These are phyloP conservation scores for Aphodius granarius DNA, from an alignment of 2,888 invertebrate species.

Conservation along the genomic window DNA sequence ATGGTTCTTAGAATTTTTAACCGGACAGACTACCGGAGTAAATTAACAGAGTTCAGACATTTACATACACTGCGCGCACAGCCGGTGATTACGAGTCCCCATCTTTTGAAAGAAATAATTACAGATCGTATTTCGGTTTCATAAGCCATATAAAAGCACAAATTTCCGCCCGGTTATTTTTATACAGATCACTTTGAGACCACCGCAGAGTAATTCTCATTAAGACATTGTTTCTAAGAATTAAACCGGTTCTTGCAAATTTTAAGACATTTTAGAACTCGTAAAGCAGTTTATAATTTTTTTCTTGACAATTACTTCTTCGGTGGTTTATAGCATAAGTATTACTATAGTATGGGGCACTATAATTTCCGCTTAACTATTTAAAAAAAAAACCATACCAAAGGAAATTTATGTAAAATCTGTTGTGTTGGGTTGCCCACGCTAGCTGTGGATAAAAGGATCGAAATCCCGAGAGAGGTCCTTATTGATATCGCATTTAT, in stretches of 20 bases:
- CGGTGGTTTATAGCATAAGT: too few relatives aligned
- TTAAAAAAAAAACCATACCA: too few relatives aligned
- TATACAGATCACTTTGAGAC: neutral
- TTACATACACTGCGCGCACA: neutral
- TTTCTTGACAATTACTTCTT: too few relatives aligned
- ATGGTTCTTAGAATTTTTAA: neutral
- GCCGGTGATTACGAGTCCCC: neutral
- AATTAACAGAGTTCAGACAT: neutral
- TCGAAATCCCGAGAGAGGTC: conserved; percentile 46
- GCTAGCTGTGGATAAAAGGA: neutral
- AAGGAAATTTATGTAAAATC: neutral
- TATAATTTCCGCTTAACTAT: too few relatives aligned
- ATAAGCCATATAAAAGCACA: neutral
- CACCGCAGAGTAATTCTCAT: neutral
- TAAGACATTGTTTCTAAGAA: neutral
- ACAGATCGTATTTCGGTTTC: neutral
- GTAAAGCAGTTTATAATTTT: too few relatives aligned
- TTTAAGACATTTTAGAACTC: too few relatives aligned
- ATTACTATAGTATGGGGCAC: too few relatives aligned
- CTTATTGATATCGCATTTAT: conserved; percentile 56
- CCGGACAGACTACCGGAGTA: neutral
- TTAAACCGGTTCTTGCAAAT: neutral
- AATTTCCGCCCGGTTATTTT: neutral
- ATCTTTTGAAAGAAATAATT: neutral
- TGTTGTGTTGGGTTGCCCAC: neutral